A percentile compares a stretch with the other conserved stretches of the same genome.
Conservation (phyloP, 2,113 vertebrate species). For the Jacana jacana region DNA sequence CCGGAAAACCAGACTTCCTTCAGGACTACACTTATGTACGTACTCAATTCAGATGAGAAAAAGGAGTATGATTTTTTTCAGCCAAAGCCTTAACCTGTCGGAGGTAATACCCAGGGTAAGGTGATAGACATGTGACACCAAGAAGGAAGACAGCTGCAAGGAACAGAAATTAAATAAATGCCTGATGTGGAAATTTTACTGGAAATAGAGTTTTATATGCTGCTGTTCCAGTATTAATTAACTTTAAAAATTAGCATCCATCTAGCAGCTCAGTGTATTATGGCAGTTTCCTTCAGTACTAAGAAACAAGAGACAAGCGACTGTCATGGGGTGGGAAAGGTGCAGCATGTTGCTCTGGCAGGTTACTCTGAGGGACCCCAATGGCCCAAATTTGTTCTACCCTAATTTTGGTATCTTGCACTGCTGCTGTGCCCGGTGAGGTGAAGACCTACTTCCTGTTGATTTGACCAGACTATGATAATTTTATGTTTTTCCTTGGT, state of each 20-base stretch:
- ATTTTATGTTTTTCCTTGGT: neutral
- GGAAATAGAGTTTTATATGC: neutral
- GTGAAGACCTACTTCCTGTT: neutral
- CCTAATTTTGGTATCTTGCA: neutral
- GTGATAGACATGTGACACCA: neutral
- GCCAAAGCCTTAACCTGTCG: neutral
- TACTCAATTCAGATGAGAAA: neutral
- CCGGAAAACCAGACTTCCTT: neutral
- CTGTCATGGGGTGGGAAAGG: neutral
- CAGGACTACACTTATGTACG: neutral
- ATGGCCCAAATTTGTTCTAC: neutral
- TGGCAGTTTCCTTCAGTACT: neutral
- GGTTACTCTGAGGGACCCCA: neutral
- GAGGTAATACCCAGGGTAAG: neutral
- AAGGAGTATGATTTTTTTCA: neutral
- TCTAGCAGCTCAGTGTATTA: neutral
- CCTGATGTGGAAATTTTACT: neutral
- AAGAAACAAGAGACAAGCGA: neutral
- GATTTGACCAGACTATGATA: neutral
- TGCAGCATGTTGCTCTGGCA: neutral
- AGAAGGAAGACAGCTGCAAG: neutral
- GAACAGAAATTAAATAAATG: neutral
- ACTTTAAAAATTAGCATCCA: neutral
- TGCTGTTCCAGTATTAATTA: neutral
- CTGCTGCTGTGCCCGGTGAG: neutral